These are phyloP conservation scores for Cataglyphis hispanica DNA, from an alignment of 1,140 invertebrate species.

Conservation along the genomic window DNA sequence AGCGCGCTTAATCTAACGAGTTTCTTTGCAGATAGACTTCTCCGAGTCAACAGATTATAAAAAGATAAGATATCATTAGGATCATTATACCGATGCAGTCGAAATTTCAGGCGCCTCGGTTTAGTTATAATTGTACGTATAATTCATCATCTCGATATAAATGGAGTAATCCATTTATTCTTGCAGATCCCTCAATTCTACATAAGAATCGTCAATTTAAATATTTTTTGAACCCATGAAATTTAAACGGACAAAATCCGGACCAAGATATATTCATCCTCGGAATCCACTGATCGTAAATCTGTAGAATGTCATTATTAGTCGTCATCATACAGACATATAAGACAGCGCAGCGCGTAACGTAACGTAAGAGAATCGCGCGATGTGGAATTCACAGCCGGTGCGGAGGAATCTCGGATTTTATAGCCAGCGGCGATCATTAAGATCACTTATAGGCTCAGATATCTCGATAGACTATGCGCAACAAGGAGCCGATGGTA, in stretches of 20 bases:
- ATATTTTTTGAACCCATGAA: conserved; percentile 24
- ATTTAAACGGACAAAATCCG: conserved; percentile 8
- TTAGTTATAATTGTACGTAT: conserved; percentile 35
- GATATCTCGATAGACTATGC: conserved; percentile 61
- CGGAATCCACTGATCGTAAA: conserved; percentile 14
- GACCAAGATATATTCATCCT: neutral
- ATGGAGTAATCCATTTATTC: conserved; percentile 46
- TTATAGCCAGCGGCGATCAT: conserved; percentile 65
- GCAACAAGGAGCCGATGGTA: conserved; percentile 40
- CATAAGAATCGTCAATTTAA: conserved; percentile 1
- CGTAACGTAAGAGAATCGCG: conserved; percentile 39
- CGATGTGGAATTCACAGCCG: conserved; percentile 47
- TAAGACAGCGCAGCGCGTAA: neutral
- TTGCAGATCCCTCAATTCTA: neutral
- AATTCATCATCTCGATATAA: conserved; percentile 43
- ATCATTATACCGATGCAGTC: neutral
- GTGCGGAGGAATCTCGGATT: conserved; percentile 54
- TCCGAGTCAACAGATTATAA: conserved; percentile 17
- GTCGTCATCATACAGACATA: conserved; percentile 18
- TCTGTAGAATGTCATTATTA: conserved; percentile 42
- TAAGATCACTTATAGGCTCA: conserved; percentile 68
- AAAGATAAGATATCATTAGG: conserved; percentile 24
- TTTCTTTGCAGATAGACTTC: conserved; percentile 7
- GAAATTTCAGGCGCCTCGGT: conserved; percentile 8
- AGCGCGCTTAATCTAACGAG: neutral